Evolutionary conservation across 2,888 invertebrate genomes (phyloP), one percentile per base, ranked within the genome.

Genomic region (Ophion slaviceki): DNA sequence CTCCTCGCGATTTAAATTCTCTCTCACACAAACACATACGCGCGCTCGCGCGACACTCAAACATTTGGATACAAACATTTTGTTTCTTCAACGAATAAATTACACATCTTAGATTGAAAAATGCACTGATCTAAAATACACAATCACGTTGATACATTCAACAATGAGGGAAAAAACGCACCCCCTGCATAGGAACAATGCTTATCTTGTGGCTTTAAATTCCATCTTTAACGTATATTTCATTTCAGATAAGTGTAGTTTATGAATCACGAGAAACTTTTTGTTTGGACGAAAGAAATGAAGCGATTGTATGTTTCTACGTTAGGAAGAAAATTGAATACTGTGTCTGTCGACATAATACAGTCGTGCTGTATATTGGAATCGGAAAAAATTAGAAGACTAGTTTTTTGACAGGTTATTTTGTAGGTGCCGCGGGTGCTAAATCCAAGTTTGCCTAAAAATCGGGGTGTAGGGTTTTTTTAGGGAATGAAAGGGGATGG

Each of bases 271-370:
- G 85, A 32, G 62, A 76, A 68, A 70, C 72, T 62, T 72, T 72
- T 61, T 79, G 36, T 59, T 82, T 78, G 83, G 83, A 86, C 83
- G 86, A 75, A 78, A 83, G 81, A 86, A 86, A 78, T 74, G 83
- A 86, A 86, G 83, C 81, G 68, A 70, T 47, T 57, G 74, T 64
- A 47, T 80, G 47, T 76, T 57, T 53, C 28, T 32, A 59, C 68
- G 40, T 80, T 67, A 68, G 72, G 80, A 80, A 53, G 45, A 76
- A 82, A 82, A 77, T 36, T 20, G 45, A 77, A 78, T 79, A 62
- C 59, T 71, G 45, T 79, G 74, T 83, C 45, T 20, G 62, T 70
- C 74, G 80, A 74, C 24, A 24, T 24, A 24, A 1, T 24, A 24
- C 24, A 24, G 24, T 24, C 24, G 24, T 24, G 24, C 24, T 24